Evolutionary conservation across 2,888 invertebrate genomes (phyloP), one percentile per base, ranked within the genome.

Genomic region (Halocaridina rubra): DNA sequence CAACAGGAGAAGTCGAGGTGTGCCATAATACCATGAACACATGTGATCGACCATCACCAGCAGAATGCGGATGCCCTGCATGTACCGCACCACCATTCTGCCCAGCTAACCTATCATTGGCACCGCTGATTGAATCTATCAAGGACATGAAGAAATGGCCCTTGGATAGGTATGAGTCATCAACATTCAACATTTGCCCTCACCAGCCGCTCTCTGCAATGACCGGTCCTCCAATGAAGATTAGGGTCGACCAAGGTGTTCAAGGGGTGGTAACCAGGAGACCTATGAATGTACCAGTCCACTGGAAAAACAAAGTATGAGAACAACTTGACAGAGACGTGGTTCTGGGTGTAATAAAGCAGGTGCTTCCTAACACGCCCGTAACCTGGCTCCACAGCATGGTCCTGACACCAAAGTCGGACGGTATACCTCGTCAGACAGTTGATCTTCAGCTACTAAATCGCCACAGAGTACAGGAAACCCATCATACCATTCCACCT

Each of bases 311-410:
- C 16, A 27, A n/a, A 16, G 5, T 76, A 7, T 10, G 10, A 3
- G 0, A 59, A 19, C 27, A 76, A 7, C 27, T 76, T 7, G 27
- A 27, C n/a, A 16, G 27, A 10, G 59, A 76, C 30, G 76, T 27
- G 4, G 76, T 32, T 2, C 29, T 57, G 29, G 76, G 76, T 2
- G 76, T 76, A n/a, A 76, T 76, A 29, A 57, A 76, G 59, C 57
- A 32, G 4, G 59, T 76, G 16, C 76, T 57, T 4, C 30, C 24
- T 27, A 5, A 29, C 27, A 59, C n/a, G 29, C 59, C 76, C 3
- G 16, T 29, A 10, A 29, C 27, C 2, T 59, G 57, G 30, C 30
- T 24, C 3, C 76, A 76, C 76, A 24, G 59, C 76, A 24, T 76
- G 30, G 57, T 76, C 8, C 4, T 59, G 13, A 59, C 57, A 8